Evolutionary conservation across 2,888 invertebrate species (phyloP), one percentile per base, ranked within the genome.

Genomic region (Polyommatus iphigenia): DNA sequence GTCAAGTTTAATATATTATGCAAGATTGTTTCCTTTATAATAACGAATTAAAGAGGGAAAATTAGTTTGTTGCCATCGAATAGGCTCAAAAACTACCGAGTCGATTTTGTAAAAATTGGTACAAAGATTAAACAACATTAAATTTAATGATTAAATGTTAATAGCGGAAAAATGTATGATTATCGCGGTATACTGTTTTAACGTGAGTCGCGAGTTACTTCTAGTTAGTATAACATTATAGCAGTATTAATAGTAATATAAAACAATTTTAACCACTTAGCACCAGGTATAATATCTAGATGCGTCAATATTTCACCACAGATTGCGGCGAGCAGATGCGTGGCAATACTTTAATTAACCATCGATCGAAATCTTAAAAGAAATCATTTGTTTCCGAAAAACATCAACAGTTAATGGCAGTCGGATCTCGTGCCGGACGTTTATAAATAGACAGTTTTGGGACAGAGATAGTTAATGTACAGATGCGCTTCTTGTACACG

Each of bases 361-460:
- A 54, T 75, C 46, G 46, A 75, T 75, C 50, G 54, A 50, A 29
- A 75, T 73, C 73, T 73, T 73, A 41, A 73, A 73, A 73, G 73
- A 46, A 50, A 46, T 73, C 73, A 29, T 75, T 50, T 75, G 75
- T 75, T 75, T 75, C 54, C 75, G 75, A 75, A 54, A 54, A 75
- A 29, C 50, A 75, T 76, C 80, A 80, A 81, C 79, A 84, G 86
- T 87, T 92, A 92, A 92, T 88, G 90, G 90, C 90, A 88, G 87
- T 86, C 88, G 93, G 92, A 93, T 91, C 91, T 87, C 89, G 90
- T 87, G 87, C 87, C 90, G 92, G 92, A 91, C 89, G 87, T 88
- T 86, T 93, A 93, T 91, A 50, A 75, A 75, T 75, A 75, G 75
- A 24, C 24, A 54, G 5, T 50, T 50, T 75, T 32, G 67, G 67